Percentiles rank a stretch among this genome's conserved stretches.
Evolutionary conservation across 2,113 vertebrate species (phyloP).

Genomic region (Eulacestoma nigropectus): DNA sequence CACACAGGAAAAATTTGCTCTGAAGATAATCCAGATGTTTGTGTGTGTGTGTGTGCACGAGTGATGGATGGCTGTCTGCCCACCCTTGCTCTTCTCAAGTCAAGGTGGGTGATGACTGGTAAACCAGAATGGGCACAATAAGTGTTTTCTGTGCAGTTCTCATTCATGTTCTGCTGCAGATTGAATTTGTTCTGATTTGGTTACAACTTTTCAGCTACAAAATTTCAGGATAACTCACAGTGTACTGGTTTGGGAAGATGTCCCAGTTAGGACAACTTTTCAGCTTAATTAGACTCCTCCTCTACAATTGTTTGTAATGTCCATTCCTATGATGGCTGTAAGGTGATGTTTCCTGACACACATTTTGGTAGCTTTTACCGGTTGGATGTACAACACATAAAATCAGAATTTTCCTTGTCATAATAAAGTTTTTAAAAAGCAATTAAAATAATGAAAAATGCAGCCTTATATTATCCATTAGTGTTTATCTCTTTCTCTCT

Average conservation of each 20-base stretch:
- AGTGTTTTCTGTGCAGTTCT: background rate
- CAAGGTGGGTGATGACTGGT: background rate
- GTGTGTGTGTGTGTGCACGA: background rate
- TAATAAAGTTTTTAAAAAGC: background rate
- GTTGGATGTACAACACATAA: background rate
- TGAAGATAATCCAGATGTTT: background rate
- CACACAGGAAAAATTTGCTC: background rate
- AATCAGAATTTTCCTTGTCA: background rate
- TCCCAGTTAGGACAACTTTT: background rate
- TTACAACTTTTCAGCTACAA: background rate
- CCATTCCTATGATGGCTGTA: background rate
- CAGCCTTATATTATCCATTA: background rate
- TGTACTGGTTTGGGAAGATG: background rate
- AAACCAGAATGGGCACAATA: background rate
- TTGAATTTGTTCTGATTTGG: background rate
- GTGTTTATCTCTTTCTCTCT: background rate
- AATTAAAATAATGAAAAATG: background rate
- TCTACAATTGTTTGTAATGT: background rate
- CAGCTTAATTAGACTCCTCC: background rate
- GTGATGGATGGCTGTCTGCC: background rate
- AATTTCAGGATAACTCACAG: background rate
- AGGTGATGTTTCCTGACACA: background rate
- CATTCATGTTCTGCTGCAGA: background rate
- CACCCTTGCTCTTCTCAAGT: background rate
- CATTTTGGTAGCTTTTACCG: background rate